phyloP scores from a whole-genome alignment of 2,797 vertebrate species.

The Schizothorax lantsangensis region DNA sequence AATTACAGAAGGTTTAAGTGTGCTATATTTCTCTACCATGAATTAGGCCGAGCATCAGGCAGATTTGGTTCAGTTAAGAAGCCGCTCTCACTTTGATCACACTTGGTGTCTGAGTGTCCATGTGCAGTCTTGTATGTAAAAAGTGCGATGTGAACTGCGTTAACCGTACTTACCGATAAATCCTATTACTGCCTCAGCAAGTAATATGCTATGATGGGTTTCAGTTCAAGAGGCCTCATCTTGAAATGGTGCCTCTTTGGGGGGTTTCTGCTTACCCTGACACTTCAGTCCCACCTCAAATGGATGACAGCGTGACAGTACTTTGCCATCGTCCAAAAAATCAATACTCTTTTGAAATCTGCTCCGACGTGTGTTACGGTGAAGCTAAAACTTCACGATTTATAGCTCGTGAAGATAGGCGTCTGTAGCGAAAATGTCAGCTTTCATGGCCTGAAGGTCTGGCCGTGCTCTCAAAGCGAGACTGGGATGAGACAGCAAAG shows the following conservation, averaged over 20 bases:
- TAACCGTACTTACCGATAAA: conserved; percentile 27
- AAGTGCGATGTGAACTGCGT: conserved; percentile 19
- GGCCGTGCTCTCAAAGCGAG: conserved; percentile 24
- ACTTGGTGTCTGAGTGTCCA: neutral
- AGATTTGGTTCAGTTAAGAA: neutral
- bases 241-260: conserved; percentile 43
- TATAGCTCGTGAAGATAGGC: conserved; percentile 56
- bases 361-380: conserved; percentile 48
- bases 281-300: conserved; percentile 51
- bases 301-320: conserved; percentile 42
- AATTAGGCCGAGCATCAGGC: conserved; percentile 26
- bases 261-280: conserved; percentile 46
- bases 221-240: conserved; percentile 47
- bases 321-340: conserved; percentile 53
- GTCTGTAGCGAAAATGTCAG: conserved; percentile 53
- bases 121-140: conserved; percentile 10
- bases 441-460: conserved; percentile 50
- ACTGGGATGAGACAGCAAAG: conserved; percentile 23
- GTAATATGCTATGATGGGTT: conserved; percentile 38
- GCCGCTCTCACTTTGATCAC: conserved; percentile 24
- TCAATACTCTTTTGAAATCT: conserved; percentile 58
- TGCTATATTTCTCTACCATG: conserved; percentile 40
- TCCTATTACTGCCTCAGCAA: conserved; percentile 39
- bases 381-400: conserved; percentile 57
- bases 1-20: conserved; percentile 51